phyloP scores from a whole-genome alignment of 2,797 vertebrate genomes.

The Sebastes kiyomatsui region DNA sequence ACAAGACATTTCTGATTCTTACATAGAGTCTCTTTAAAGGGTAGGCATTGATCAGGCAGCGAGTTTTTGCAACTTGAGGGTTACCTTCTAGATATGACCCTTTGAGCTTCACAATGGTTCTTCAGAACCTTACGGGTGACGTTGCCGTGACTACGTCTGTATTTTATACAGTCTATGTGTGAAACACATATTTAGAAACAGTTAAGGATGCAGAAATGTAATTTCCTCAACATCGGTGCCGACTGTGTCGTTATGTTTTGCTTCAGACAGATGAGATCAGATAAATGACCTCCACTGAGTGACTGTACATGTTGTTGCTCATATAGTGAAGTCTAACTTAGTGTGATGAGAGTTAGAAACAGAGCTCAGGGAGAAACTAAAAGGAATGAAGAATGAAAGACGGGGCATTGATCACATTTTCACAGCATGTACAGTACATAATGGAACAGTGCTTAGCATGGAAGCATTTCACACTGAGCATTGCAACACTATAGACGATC shows the following conservation, averaged over 20 bases:
- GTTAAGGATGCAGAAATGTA: background rate
- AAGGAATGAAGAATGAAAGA: constrained; percentile 11
- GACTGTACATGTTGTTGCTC: background rate
- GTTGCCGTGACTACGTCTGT: too few relatives aligned
- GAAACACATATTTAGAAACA: constrained; percentile 22
- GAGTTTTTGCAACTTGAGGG: too few relatives aligned
- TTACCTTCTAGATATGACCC: too few relatives aligned
- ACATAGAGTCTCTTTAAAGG: too few relatives aligned
- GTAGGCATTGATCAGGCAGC: too few relatives aligned
- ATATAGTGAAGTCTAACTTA: background rate
- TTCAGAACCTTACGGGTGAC: too few relatives aligned
- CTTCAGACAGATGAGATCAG: background rate
- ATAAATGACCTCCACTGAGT: background rate
- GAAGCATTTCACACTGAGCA: background rate
- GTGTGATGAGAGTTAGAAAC: constrained; percentile 11
- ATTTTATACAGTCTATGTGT: too few relatives aligned
- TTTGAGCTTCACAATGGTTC: too few relatives aligned
- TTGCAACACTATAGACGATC: background rate
- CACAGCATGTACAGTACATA: constrained; percentile 16
- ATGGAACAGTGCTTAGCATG: constrained; percentile 12
- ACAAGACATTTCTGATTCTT: too few relatives aligned
- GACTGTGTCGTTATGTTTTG: constrained; percentile 15
- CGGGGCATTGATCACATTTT: constrained; percentile 13
- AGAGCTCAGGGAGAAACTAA: constrained; percentile 24
- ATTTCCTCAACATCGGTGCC: constrained; percentile 13